Conservation (phyloP, 2,113 vertebrate species). For the Albula goreensis region DNA sequence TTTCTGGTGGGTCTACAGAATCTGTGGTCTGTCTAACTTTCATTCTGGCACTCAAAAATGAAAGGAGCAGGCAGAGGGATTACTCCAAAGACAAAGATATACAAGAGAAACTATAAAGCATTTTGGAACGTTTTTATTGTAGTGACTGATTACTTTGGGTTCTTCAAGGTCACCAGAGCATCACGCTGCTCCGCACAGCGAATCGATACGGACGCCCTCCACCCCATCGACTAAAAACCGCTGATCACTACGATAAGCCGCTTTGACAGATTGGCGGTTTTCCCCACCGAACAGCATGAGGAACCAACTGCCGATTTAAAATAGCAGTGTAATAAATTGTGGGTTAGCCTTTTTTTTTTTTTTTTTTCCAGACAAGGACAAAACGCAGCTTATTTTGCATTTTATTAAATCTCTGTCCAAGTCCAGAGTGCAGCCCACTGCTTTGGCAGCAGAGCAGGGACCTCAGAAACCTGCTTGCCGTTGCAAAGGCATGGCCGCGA, state of each 20-base stretch:
- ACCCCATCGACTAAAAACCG: conserved; percentile 43
- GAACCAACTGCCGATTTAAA: conserved; percentile 42
- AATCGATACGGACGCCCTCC: conserved; percentile 54
- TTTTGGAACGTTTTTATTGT: not conserved
- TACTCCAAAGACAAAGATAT: conserved; percentile 48
- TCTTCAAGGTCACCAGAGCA: conserved; percentile 46
- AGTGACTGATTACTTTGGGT: not conserved
- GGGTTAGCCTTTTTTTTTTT: conserved; percentile 41
- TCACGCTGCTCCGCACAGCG: conserved; percentile 56
- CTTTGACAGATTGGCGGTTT: conserved; percentile 53
- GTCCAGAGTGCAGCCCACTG: conserved; percentile 43
- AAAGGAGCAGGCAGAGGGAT: not conserved
- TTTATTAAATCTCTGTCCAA: conserved; percentile 45
- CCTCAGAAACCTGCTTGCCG: conserved; percentile 50
- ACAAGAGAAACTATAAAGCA: not conserved
- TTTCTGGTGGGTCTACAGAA: no score
- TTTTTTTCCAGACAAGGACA: conserved; percentile 47
- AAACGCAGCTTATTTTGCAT: conserved; percentile 41
- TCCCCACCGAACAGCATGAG: conserved; percentile 40
- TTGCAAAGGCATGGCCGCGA: conserved; percentile 47
- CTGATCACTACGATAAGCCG: conserved; percentile 50
- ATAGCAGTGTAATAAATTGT: conserved; percentile 58
- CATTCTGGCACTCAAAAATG: no score
- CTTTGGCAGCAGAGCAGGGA: conserved; percentile 29
- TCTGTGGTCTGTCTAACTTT: no score